A percentile compares a stretch with the other conserved stretches of the same genome.
Conservation (phyloP, 2,888 invertebrate genomes). For the Opisthograptis luteolata region DNA sequence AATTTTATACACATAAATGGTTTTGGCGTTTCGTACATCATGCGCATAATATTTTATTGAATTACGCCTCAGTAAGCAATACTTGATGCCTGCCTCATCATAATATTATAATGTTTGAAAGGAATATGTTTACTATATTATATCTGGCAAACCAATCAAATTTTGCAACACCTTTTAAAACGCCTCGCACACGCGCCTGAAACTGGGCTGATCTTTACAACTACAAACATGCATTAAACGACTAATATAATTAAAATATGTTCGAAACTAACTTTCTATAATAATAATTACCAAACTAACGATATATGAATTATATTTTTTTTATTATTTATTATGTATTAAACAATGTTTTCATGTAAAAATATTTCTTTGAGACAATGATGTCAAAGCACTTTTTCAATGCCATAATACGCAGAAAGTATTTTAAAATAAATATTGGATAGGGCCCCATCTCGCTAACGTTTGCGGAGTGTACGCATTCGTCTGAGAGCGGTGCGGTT, state of each 20-base stretch:
- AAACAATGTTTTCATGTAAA: constrained; percentile 71
- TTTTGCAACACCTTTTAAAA: constrained; percentile 51
- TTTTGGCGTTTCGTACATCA: no score
- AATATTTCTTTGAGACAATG: constrained; percentile 74
- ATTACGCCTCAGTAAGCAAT: constrained; percentile 6
- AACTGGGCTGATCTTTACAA: constrained; percentile 68
- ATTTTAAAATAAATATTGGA: constrained; percentile 14
- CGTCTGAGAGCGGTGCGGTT: not conserved
- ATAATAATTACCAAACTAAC: constrained; percentile 78
- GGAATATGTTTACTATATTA: constrained; percentile 21
- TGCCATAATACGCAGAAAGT: constrained; percentile 38
- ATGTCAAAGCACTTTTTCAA: constrained; percentile 63
- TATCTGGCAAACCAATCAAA: constrained; percentile 58
- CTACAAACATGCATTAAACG: constrained; percentile 80
- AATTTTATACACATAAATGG: no score
- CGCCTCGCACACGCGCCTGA: constrained; percentile 54
- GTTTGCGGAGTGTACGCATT: constrained; percentile 4
- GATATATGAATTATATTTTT: constrained; percentile 67
- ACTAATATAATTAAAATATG: constrained; percentile 81
- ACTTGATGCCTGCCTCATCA: constrained; percentile 1
- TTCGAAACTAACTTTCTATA: constrained; percentile 73
- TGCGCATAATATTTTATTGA: no score
- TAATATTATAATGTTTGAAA: constrained; percentile 17
- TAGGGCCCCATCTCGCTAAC: constrained; percentile 1
- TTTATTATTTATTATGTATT: no score